Evolutionary conservation across 2,888 invertebrate species (phyloP).

Genomic region (Lucinisca nassula): DNA sequence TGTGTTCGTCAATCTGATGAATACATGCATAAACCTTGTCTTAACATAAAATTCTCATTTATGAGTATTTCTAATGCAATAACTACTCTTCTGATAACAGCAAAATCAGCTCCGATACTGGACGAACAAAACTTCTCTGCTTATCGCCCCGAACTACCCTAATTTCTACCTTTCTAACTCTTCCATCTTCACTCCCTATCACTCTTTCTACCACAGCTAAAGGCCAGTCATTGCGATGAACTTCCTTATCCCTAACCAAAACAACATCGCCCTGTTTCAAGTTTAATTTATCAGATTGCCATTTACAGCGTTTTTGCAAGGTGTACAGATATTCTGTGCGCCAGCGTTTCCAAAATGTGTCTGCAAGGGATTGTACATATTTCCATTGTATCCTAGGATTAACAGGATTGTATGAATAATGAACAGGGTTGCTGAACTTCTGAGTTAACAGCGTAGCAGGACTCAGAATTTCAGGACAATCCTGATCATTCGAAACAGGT

Average conservation of each 20-base stretch:
- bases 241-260: constrained; percentile 35
- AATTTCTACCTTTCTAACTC: constrained; percentile 17
- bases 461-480: constrained; percentile 17
- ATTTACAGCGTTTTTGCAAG: constrained; percentile 32
- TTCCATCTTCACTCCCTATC: constrained; percentile 24
- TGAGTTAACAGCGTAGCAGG: constrained; percentile 33
- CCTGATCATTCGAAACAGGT: constrained; percentile 23
- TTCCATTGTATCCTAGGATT: constrained; percentile 8
- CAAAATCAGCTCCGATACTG: background rate
- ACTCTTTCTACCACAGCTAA: constrained; percentile 5
- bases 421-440: constrained; percentile 1
- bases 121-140: background rate
- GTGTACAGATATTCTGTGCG: constrained; percentile 29
- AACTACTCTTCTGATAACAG: background rate
- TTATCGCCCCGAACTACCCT: background rate
- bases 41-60: no score
- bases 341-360: constrained; percentile 52
- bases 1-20: no score
- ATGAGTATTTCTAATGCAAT: no score
- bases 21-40: no score
- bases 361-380: constrained; percentile 34
- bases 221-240: constrained; percentile 28
- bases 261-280: constrained; percentile 20
- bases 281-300: constrained; percentile 25
- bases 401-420: background rate